These are phyloP conservation scores for Dyspetes luteomarginatus DNA, from an alignment of 2,888 invertebrate species.

Conservation along the genomic window DNA sequence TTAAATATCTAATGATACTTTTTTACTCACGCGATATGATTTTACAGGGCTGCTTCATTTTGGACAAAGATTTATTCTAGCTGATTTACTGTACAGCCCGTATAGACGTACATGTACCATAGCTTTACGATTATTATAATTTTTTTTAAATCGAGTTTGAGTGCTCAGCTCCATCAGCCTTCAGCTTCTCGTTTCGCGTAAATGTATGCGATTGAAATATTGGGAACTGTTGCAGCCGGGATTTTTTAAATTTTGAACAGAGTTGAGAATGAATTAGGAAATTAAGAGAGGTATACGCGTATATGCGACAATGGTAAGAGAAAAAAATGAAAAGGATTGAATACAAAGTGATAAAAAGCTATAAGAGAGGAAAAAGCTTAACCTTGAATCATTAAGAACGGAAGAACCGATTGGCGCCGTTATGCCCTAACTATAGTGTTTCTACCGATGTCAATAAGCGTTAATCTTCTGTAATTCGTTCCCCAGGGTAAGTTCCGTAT, in stretches of 20 bases:
- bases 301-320: not conserved
- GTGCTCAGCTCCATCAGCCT: too few relatives aligned
- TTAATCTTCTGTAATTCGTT: constrained; percentile 67
- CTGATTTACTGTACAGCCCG: too few relatives aligned
- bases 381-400: constrained; percentile 61
- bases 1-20: too few relatives aligned
- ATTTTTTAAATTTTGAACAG: not conserved
- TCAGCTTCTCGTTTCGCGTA: too few relatives aligned
- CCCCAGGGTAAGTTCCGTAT: constrained; percentile 66
- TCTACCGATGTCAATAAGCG: constrained; percentile 64
- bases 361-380: constrained; percentile 59
- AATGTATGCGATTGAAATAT: too few relatives aligned
- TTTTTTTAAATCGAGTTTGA: too few relatives aligned
- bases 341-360: constrained; percentile 39
- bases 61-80: too few relatives aligned
- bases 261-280: constrained; percentile 14
- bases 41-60: too few relatives aligned
- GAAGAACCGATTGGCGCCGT: constrained; percentile 62
- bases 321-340: constrained; percentile 25
- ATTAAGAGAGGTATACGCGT: not conserved
- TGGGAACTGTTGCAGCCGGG: too few relatives aligned
- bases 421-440: constrained; percentile 62
- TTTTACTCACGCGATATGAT: too few relatives aligned
- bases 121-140: too few relatives aligned
- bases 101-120: too few relatives aligned